These are phyloP conservation scores for Melipona beecheii DNA, from an alignment of 2,888 invertebrate genomes.

Conservation along the genomic window DNA sequence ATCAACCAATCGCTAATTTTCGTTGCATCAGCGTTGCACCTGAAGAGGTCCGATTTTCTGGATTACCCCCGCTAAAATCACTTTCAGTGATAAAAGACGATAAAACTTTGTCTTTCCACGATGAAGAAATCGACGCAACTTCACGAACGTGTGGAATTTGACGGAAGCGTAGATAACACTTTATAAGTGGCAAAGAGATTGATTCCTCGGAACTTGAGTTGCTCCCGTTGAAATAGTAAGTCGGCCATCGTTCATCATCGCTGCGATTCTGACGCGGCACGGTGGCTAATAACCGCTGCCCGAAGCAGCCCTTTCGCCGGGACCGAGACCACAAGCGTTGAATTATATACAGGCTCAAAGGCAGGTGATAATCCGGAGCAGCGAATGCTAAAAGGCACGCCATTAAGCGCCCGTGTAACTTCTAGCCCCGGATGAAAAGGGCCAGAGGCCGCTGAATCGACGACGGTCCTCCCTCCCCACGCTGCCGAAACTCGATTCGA, in stretches of 20 bases:
- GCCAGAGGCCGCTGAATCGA: slow-evolving; percentile 57
- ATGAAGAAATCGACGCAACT: too few relatives aligned
- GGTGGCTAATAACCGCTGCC: slow-evolving; percentile 32
- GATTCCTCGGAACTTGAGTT: background rate
- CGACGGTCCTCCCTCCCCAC: slow-evolving; percentile 14
- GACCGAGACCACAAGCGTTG: slow-evolving; percentile 37
- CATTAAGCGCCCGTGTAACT: slow-evolving; percentile 68
- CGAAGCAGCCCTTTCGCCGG: slow-evolving; percentile 3
- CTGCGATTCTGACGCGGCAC: slow-evolving; percentile 21
- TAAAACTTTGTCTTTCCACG: too few relatives aligned
- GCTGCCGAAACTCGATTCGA: slow-evolving; percentile 65
- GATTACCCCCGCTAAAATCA: too few relatives aligned
- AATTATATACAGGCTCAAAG: slow-evolving; percentile 69
- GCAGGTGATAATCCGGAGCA: slow-evolving; percentile 65
- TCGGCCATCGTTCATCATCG: slow-evolving; percentile 32
- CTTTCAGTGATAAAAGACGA: too few relatives aligned
- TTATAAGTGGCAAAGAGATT: background rate
- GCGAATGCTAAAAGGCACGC: slow-evolving; percentile 66
- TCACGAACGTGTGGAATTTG: too few relatives aligned
- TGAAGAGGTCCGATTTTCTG: too few relatives aligned
- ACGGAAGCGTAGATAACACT: background rate
- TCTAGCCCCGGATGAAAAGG: slow-evolving; percentile 66
- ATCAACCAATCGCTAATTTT: too few relatives aligned
- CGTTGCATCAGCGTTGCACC: too few relatives aligned
- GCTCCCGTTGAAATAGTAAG: slow-evolving; percentile 5